Evolutionary conservation across 2,113 vertebrate species (phyloP).

Genomic region (Anhinga anhinga): DNA sequence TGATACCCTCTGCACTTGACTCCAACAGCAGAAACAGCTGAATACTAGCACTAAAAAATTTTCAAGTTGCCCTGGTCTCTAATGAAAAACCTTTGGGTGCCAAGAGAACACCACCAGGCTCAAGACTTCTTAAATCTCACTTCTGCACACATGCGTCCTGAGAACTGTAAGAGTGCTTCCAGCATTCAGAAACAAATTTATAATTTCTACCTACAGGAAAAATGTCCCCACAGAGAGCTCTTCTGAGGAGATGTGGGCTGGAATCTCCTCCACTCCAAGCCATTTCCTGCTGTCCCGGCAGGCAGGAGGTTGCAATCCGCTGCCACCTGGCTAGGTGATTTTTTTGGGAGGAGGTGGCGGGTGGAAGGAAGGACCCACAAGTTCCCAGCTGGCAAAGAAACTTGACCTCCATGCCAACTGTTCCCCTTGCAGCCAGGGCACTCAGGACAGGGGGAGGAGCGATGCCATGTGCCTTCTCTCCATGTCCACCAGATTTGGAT

Average conservation of each 20-base stretch:
- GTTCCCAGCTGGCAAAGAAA: constrained; percentile 12
- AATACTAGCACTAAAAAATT: not conserved
- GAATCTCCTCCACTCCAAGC: not conserved
- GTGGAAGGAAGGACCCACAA: constrained; percentile 16
- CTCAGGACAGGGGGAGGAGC: not conserved
- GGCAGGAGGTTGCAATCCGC: not conserved
- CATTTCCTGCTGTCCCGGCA: not conserved
- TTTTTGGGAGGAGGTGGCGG: not conserved
- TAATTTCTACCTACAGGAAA: not conserved
- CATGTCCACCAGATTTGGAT: not conserved
- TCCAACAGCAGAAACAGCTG: not conserved
- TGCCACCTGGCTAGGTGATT: not conserved
- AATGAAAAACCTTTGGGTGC: not conserved
- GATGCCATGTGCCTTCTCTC: not conserved
- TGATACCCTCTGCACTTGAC: not conserved
- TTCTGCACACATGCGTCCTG: fast-evolving
- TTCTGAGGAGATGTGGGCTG: not conserved
- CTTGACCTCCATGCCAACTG: not conserved
- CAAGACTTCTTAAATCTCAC: not conserved
- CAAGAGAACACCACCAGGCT: not conserved
- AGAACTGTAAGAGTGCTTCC: not conserved
- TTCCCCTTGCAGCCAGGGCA: not conserved
- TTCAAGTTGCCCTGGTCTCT: not conserved
- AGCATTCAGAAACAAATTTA: not conserved
- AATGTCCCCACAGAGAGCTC: not conserved